Evolutionary conservation across 2,113 vertebrate genomes (phyloP).

Genomic region (Corythaixoides concolor): DNA sequence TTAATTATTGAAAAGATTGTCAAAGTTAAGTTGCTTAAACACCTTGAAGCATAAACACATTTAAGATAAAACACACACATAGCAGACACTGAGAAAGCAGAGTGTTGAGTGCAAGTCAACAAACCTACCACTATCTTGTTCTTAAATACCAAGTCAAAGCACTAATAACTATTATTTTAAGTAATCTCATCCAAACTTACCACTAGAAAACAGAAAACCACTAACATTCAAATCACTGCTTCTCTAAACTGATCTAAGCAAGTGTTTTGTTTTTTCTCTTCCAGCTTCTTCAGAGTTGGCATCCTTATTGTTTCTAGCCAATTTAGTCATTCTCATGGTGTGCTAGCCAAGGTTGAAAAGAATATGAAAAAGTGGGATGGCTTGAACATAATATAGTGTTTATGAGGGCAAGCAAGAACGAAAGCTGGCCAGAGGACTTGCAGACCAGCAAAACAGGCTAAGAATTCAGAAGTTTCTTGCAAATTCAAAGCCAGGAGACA

Average conservation of each 20-base stretch:
- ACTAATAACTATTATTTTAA: background rate
- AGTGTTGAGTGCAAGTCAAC: background rate
- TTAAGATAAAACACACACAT: background rate
- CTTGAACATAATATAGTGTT: background rate
- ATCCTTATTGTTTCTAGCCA: background rate
- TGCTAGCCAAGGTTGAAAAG: background rate
- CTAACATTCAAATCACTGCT: background rate
- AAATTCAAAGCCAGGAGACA: background rate
- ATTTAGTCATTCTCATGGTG: background rate
- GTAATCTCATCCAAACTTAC: background rate
- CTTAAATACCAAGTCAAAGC: background rate
- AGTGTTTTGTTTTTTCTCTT: background rate
- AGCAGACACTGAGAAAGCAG: background rate
- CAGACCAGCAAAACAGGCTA: background rate
- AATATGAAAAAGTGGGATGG: background rate
- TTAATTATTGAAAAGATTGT: background rate
- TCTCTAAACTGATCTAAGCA: background rate
- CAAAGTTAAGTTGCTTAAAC: background rate
- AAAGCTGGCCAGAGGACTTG: background rate
- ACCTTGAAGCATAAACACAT: background rate
- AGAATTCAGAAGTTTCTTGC: background rate
- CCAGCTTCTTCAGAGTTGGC: background rate
- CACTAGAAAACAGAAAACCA: background rate
- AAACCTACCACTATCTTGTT: background rate
- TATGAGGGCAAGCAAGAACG: background rate